Evolutionary conservation across 2,888 invertebrate species (phyloP), one percentile per base, ranked within the genome.

Genomic region (Ennomos quercinarius): DNA sequence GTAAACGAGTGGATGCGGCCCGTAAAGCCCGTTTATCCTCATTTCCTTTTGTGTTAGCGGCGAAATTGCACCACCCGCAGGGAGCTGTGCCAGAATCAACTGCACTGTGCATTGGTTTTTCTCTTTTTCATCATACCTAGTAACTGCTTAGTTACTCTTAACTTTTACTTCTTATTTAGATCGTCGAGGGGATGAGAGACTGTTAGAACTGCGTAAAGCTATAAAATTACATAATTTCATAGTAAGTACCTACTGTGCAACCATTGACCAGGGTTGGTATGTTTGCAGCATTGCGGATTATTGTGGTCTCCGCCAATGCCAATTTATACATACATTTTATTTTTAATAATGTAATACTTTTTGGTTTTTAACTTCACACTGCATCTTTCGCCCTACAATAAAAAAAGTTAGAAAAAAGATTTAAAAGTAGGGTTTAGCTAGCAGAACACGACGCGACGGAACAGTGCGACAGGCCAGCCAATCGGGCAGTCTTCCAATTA

Each of bases 401-500:
- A 56, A 27, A 27, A 27, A 27, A 17, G 4, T 52, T 49, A 50
- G 46, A 10, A 46, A 50, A 67, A 57, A 61, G 44, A 45, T 46
- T 39, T 56, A 37, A 57, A 57, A 61, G 61, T 61, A 52, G 42
- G 65, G 55, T 60, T 64, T 68, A 71, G 11, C n/a, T n/a, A n/a
- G n/a, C n/a, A n/a, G 11, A 48, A 49, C 34, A 37, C 41, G 42
- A 48, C 49, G 41, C 45, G 45, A 54, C 36, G 66, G 63, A 62
- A 62, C 61, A 72, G 69, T 64, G 72, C 74, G 70, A 77, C 78
- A 74, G 71, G 73, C 74, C 79, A 73, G 71, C 71, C 64, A 69
- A 68, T 67, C 68, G 72, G 75, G 73, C 76, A 71, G 72, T 73
- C 75, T 78, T 78, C 81, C 84, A 88, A 88, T 87, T 88, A 86